phyloP scores from a whole-genome alignment of 2,888 invertebrate genomes.

The Nomada hirtipes region DNA sequence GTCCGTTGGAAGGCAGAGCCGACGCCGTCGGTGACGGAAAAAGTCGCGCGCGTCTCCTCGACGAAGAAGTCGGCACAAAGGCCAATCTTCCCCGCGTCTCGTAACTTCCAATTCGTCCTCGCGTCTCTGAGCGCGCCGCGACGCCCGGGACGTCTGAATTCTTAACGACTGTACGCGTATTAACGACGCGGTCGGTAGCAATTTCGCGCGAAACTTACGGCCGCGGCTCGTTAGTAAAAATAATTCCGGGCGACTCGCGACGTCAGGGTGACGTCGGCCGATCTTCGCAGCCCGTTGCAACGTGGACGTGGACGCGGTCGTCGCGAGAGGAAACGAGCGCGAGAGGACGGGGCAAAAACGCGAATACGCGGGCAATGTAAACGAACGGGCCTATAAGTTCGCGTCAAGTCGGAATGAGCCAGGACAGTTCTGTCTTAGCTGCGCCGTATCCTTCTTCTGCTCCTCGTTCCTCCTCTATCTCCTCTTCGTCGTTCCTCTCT shows the following conservation, averaged over 20 bases:
- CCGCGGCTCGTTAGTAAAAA: conserved; percentile 73
- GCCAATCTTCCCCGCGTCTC: conserved; percentile 39
- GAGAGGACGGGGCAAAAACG: conserved; percentile 34
- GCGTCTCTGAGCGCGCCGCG: conserved; percentile 34
- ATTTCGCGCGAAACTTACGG: conserved; percentile 69
- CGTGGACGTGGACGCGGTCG: conserved; percentile 5
- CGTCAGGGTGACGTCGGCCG: neutral
- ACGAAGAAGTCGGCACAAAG: conserved; percentile 36
- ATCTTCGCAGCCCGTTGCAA: conserved; percentile 40
- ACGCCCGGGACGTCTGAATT: conserved; percentile 57
- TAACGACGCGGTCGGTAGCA: conserved; percentile 66
- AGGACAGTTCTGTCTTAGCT: conserved; percentile 70
- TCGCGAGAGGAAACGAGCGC: conserved; percentile 2
- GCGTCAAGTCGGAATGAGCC: conserved; percentile 76
- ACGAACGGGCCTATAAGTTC: conserved; percentile 77
- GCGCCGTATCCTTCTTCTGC: conserved; percentile 32
- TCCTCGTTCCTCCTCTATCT: neutral
- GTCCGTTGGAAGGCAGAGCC: neutral
- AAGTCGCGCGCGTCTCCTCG: conserved; percentile 1
- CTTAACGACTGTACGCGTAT: conserved; percentile 69
- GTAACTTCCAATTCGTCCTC: conserved; percentile 62
- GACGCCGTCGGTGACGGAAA: conserved; percentile 4
- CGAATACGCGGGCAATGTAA: conserved; percentile 51
- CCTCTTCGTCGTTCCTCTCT: conserved; percentile 1
- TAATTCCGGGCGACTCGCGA: conserved; percentile 56